Conservation (phyloP, 2,888 invertebrate species). For the Thymelicus lineola region DNA sequence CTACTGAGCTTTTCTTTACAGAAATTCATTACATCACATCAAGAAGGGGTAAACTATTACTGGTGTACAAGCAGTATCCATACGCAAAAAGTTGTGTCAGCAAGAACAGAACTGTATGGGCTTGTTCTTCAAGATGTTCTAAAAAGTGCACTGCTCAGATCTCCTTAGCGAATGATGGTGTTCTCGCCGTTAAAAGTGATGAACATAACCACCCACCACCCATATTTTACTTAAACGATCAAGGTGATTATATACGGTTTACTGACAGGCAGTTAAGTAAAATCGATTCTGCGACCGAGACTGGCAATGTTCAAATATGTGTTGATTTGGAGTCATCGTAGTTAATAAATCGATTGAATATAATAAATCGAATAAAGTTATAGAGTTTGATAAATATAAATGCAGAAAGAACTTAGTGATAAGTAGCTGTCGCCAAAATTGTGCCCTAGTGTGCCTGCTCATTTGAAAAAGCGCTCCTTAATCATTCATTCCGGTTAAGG, state of each 20-base stretch:
- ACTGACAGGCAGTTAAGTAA: slow-evolving; percentile 7
- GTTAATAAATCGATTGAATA: background rate
- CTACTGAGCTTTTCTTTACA: slow-evolving; percentile 38
- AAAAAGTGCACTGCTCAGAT: slow-evolving; percentile 69
- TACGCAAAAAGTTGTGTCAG: slow-evolving; percentile 64
- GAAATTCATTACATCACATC: slow-evolving; percentile 73
- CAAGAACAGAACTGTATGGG: slow-evolving; percentile 60
- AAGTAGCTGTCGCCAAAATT: too few species aligned
- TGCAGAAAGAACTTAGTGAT: too few species aligned
- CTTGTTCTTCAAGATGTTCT: slow-evolving; percentile 72
- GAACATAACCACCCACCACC: slow-evolving; percentile 69
- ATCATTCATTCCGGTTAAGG: too few species aligned
- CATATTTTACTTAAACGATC: slow-evolving; percentile 62
- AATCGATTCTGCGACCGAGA: background rate
- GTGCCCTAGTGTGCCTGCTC: too few species aligned
- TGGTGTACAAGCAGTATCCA: slow-evolving; percentile 68
- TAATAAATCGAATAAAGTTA: too few species aligned
- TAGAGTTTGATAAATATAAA: too few species aligned
- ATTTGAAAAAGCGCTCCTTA: too few species aligned
- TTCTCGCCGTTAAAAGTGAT: slow-evolving; percentile 55
- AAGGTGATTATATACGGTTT: slow-evolving; percentile 61
- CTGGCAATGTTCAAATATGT: background rate
- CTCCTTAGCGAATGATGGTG: slow-evolving; percentile 54
- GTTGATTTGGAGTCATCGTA: background rate
- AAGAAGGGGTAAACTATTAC: slow-evolving; percentile 64